These are phyloP conservation scores for Orientallactaga sibirica DNA, from an alignment of 2,797 vertebrate genomes.

Conservation along the genomic window DNA sequence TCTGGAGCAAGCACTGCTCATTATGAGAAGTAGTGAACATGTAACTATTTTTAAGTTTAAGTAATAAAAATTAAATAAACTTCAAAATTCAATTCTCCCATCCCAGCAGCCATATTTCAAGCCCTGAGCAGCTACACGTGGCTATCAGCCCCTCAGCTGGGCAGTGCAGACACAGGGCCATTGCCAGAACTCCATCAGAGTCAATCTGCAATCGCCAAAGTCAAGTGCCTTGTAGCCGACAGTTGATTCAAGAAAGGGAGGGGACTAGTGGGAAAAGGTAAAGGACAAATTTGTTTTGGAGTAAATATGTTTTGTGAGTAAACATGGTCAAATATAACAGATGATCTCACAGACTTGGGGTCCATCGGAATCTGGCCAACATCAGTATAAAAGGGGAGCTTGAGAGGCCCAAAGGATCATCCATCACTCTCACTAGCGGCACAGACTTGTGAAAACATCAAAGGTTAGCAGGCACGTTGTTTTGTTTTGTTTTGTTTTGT, in stretches of 20 bases:
- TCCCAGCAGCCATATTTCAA: not conserved
- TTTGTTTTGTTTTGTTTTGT: not conserved
- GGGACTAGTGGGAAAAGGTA: not conserved
- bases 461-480: not conserved
- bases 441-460: not conserved
- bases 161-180: not conserved
- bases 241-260: not conserved
- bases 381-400: not conserved
- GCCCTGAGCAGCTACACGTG: not conserved
- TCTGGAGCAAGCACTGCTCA: not conserved
- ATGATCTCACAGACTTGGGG: not conserved
- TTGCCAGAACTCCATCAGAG: not conserved
- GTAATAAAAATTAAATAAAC: conserved; percentile 43
- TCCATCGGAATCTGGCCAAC: not conserved
- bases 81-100: not conserved
- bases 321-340: not conserved
- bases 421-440: not conserved
- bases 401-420: not conserved
- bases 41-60: conserved; percentile 27
- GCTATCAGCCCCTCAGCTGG: not conserved
- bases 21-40: not conserved
- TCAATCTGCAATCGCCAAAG: not conserved
- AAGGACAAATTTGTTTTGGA: not conserved
- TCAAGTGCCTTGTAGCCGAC: not conserved
- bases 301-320: not conserved